Evolutionary conservation across 1,140 invertebrate genomes (phyloP).

Genomic region (Telenomus remus): DNA sequence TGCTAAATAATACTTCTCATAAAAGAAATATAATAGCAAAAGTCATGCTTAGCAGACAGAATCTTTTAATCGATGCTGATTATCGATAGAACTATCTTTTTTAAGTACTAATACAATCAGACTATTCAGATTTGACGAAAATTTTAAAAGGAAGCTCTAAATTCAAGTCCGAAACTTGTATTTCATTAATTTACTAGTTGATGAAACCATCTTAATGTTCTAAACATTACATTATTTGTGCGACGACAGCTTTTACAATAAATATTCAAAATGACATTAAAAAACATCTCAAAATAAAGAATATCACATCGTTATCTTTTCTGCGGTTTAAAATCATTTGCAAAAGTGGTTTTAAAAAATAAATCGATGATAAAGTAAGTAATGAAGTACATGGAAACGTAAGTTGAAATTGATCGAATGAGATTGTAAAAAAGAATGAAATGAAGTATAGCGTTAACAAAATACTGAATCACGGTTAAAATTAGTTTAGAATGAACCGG

Average conservation of each 20-base stretch:
- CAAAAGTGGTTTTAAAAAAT: too few species aligned
- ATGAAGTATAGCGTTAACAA: constrained; percentile 1
- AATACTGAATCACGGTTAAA: constrained; percentile 30
- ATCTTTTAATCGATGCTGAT: constrained; percentile 3
- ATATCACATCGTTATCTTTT: too few species aligned
- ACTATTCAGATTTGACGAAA: neutral
- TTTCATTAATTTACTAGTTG: neutral
- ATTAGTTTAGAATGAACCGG: constrained; percentile 13
- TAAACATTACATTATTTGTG: too few species aligned
- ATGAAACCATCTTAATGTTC: too few species aligned
- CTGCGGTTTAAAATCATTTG: too few species aligned
- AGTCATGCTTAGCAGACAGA: neutral
- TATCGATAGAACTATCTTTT: constrained; percentile 9
- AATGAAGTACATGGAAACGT: neutral
- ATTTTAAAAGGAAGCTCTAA: neutral
- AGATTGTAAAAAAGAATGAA: neutral
- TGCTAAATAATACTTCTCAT: constrained; percentile 6
- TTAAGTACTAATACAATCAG: neutral
- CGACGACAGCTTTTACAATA: too few species aligned
- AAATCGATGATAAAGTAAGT: neutral
- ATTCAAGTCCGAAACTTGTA: neutral
- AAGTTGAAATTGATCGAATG: neutral
- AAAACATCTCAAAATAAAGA: too few species aligned
- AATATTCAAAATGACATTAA: too few species aligned
- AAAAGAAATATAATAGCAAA: constrained; percentile 4